Evolutionary conservation across 2,113 vertebrate genomes (phyloP), one percentile per base, ranked within the genome.

Genomic region (Notiomystis cincta): DNA sequence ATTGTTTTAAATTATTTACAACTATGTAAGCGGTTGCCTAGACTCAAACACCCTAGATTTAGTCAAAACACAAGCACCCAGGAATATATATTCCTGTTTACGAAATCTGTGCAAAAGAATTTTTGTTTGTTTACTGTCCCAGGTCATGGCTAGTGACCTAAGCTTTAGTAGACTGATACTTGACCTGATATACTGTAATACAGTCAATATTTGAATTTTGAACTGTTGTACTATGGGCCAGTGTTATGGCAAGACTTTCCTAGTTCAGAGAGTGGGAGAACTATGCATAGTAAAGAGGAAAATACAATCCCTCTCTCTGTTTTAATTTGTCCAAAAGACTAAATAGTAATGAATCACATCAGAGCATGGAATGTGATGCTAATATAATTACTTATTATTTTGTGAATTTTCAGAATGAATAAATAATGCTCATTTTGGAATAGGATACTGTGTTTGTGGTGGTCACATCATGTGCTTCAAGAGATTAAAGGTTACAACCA

Each of bases 1-100:
- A 33, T 57, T 57, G 6, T 45, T 79, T 58, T 37, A 69, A 28
- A 37, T 47, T 0, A 44, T 69, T 76, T 65, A 69, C 13, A 25
- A 3, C 2, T 28, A 11, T 5, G 1, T 40, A 72, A 10, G 18
- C 70, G 2, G 24, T 3, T 57, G 6, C 9, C 24, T 86, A 20
- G 33, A 7, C 6, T 45, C 6, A 58, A 35, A 3, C 0, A 0
- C 3, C 4, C 2, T 42, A 60, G 25, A 51, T 64, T 72, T 64
- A 51, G 78, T 31, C 11, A 81, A 58, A 90, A 50, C 9, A 50
- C 11, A 40, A 58, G 2, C 8, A 53, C 6, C 0, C 4, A 7
- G 9, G 7, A 72, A 37, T 30, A 44, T 5, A 0, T 24, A 48
- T 44, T 23, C 7, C 1, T 54, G 9, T 7, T 35, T 47, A 23